A percentile compares a stretch with the other conserved stretches of the same genome.
Evolutionary conservation across 1,140 invertebrate genomes (phyloP).

Genomic region (Sycophila sp.): DNA sequence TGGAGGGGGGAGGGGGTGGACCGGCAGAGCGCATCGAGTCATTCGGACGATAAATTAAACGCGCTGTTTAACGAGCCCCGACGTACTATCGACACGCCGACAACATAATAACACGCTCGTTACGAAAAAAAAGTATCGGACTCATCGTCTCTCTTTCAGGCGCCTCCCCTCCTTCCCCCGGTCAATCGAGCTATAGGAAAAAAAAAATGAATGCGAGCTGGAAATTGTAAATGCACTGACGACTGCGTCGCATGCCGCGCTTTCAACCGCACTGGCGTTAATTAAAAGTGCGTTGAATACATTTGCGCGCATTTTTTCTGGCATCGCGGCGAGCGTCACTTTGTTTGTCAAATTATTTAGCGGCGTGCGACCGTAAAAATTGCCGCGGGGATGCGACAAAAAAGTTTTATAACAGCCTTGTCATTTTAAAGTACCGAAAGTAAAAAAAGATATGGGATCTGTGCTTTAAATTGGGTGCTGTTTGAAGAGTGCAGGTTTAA

Average conservation of each 20-base stretch:
- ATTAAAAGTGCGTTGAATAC: slow-evolving; percentile 2
- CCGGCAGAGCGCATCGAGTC: not conserved
- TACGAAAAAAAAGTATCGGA: slow-evolving; percentile 24
- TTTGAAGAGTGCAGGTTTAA: no score
- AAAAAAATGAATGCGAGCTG: not conserved
- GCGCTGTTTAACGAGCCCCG: slow-evolving; percentile 31
- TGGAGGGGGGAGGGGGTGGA: no score
- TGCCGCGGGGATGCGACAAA: slow-evolving; percentile 25
- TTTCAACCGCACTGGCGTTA: slow-evolving; percentile 13
- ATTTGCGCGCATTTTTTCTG: not conserved
- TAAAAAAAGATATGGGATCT: no score
- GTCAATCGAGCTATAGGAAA: slow-evolving; percentile 35
- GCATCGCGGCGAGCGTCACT: no score
- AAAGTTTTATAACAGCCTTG: no score
- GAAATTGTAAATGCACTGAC: no score
- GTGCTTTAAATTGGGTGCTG: no score
- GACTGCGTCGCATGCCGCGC: slow-evolving; percentile 14
- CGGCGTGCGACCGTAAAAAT: slow-evolving; percentile 38
- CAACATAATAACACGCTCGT: slow-evolving; percentile 22
- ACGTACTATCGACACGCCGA: not conserved
- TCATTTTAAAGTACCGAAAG: no score
- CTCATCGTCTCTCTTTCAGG: slow-evolving; percentile 10
- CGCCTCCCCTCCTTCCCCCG: slow-evolving; percentile 34
- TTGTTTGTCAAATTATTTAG: slow-evolving; percentile 48
- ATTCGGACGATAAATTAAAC: slow-evolving; percentile 29